These are phyloP conservation scores for Amblyteles armatorius DNA, from an alignment of 2,888 invertebrate genomes.

Conservation along the genomic window DNA sequence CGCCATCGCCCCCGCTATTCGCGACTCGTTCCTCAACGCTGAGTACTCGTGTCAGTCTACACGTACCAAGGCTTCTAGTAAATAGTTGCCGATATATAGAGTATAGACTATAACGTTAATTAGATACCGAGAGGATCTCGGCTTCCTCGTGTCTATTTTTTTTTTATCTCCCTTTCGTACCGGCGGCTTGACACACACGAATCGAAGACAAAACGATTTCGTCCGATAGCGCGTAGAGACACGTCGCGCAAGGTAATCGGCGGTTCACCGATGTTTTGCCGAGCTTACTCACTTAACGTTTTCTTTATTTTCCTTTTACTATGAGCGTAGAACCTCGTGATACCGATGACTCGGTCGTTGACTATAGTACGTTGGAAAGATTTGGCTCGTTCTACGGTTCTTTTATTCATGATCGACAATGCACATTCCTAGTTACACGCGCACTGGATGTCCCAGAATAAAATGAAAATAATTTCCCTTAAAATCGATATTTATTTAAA, in stretches of 20 bases:
- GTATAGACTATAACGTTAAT: conserved; percentile 46
- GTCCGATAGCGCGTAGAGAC: conserved; percentile 41
- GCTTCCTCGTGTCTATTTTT: conserved; percentile 3
- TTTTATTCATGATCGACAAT: conserved; percentile 39
- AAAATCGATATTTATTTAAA: too few species aligned
- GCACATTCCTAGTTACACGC: conserved; percentile 2
- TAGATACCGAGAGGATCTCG: conserved; percentile 47
- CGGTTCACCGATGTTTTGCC: conserved; percentile 14
- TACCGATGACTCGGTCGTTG: neutral
- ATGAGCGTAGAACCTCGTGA: conserved; percentile 5
- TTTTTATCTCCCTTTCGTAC: conserved; percentile 5
- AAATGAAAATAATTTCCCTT: neutral
- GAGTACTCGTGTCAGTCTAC: conserved; percentile 59
- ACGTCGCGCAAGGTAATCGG: conserved; percentile 37
- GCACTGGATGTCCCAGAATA: conserved; percentile 5
- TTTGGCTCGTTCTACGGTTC: conserved; percentile 5
- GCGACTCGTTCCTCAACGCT: conserved; percentile 53
- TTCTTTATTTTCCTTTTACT: conserved; percentile 33
- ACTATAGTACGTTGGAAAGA: conserved; percentile 10
- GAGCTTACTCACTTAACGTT: conserved; percentile 20
- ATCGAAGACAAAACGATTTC: conserved; percentile 61
- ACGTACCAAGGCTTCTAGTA: conserved; percentile 62
- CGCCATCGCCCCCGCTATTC: neutral
- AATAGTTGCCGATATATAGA: conserved; percentile 50
- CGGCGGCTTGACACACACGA: conserved; percentile 51